Evolutionary conservation across 2,888 invertebrate genomes (phyloP).

Genomic region (Catocala nupta): DNA sequence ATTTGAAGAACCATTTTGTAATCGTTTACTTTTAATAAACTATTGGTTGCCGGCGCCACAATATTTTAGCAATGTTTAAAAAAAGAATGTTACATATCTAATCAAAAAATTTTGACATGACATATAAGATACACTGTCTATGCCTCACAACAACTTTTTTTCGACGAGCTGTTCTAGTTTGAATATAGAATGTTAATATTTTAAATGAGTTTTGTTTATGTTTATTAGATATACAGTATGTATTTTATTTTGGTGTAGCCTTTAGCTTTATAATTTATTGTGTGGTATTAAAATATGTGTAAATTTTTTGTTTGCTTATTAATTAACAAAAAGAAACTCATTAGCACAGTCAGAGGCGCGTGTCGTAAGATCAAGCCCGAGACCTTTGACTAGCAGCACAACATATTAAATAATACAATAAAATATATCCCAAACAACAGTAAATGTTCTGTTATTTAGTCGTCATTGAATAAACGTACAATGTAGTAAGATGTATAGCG

Average conservation of each 20-base stretch:
- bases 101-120: no score
- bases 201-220: neutral
- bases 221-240: neutral
- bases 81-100: no score
- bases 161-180: neutral
- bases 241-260: no score
- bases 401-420: neutral
- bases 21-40: conserved; percentile 15
- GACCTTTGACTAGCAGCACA: neutral
- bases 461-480: conserved; percentile 25
- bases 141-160: neutral
- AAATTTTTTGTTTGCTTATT: no score
- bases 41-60: neutral
- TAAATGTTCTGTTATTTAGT: conserved; percentile 21
- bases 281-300: no score
- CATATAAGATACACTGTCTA: neutral
- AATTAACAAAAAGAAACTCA: no score
- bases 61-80: neutral
- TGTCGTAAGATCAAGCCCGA: no score
- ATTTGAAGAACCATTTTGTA: conserved; percentile 48
- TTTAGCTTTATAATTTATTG: no score
- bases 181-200: neutral
- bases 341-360: no score
- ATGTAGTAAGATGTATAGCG: conserved; percentile 42
- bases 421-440: neutral